These are phyloP conservation scores for Platyscapa corneri DNA, from an alignment of 1,140 invertebrate species.

Conservation along the genomic window DNA sequence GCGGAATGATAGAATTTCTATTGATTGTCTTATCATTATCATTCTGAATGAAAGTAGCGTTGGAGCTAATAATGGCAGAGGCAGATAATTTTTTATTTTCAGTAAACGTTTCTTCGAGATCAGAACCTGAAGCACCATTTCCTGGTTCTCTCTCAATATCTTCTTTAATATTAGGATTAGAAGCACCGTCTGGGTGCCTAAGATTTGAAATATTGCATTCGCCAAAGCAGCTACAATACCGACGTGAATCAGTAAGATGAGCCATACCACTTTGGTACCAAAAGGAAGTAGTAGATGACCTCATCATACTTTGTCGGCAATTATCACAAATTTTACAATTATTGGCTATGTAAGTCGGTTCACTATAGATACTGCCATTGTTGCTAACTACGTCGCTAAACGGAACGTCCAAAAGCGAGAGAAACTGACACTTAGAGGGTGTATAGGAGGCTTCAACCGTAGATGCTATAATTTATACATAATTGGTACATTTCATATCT, in stretches of 20 bases:
- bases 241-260: conserved; percentile 71
- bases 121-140: conserved; percentile 79
- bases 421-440: conserved; percentile 79
- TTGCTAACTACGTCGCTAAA: conserved; percentile 79
- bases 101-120: conserved; percentile 76
- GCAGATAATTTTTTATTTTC: conserved; percentile 78
- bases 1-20: conserved; percentile 74
- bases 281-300: conserved; percentile 80
- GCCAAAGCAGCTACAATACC: conserved; percentile 70
- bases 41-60: conserved; percentile 2
- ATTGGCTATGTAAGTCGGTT: conserved; percentile 82
- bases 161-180: conserved; percentile 89
- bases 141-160: conserved; percentile 81
- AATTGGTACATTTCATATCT: not conserved
- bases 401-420: conserved; percentile 82
- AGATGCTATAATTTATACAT: conserved; percentile 38
- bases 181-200: conserved; percentile 91
- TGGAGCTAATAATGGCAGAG: conserved; percentile 63
- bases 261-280: conserved; percentile 75
- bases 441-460: conserved; percentile 69
- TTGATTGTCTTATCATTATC: conserved; percentile 70
- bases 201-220: conserved; percentile 82
- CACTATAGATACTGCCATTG: conserved; percentile 86
- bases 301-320: conserved; percentile 81
- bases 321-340: conserved; percentile 83